Evolutionary conservation across 2,888 invertebrate species (phyloP), one percentile per base, ranked within the genome.

Genomic region (Aleiodes testaceus): DNA sequence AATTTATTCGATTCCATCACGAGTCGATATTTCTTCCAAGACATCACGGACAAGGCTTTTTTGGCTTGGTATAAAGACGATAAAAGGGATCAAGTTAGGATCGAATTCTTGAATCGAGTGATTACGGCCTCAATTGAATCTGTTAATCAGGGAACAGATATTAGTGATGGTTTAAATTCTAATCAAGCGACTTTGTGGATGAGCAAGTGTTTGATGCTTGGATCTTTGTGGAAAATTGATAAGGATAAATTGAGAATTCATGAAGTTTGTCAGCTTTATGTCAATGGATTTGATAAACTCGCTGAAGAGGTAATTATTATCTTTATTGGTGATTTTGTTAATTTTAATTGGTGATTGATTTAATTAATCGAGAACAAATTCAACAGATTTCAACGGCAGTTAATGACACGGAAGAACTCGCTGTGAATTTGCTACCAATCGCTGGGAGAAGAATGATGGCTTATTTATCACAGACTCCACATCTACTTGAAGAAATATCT

Each of bases 371-470:
- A 14, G 92, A 90, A 81, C 92, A 93, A 85, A 81, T 84, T 3
- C 84, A 89, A 78, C 89, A 93, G 89, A 88, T 93, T 64, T 88
- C 95, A 36, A 87, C 90, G 12, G 89, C 92, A 18, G 91, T 96
- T 4, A 91, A 90, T 69, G 93, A 95, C 74, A 91, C 91, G n/a
- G 91, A 92, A 79, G 88, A 90, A 52, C 86, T 97, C 70, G 92
- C 95, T 9, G 89, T 91, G 0, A 91, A 93, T 75, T 88, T 98
- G 72, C 87, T 97, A 26, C 91, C 93, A 26, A 91, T 97, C 68
- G 94, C 94, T n/a, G 95, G 94, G 5, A 93, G 94, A 83, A 90
- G 97, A 76, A 87, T 97, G 73, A 92, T 92, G 84, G 90, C 92
- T 55, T 91, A 90, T 77, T 89, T 92, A 79, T 91, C 89, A 78